phyloP scores from a whole-genome alignment of 2,113 vertebrate genomes.

The Labeo catla region DNA sequence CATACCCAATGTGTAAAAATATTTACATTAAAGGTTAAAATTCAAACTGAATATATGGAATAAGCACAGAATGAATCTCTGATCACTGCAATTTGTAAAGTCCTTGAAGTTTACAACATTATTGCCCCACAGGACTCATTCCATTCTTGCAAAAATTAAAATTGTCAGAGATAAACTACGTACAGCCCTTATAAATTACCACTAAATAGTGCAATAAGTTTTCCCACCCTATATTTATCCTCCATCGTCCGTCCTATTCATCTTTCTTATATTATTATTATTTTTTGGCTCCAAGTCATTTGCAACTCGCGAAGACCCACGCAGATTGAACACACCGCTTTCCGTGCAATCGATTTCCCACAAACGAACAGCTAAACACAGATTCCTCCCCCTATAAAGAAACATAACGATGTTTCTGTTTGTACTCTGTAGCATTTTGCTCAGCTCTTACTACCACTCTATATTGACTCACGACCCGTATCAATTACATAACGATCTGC shows the following conservation, averaged over 20 bases:
- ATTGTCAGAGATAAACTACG: background rate
- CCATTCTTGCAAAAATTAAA: background rate
- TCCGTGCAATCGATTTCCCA: background rate
- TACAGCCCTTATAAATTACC: background rate
- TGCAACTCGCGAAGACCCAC: background rate
- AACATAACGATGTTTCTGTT: conserved; percentile 8
- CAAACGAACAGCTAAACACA: background rate
- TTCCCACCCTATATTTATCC: background rate
- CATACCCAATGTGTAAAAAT: background rate
- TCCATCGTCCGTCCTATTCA: background rate
- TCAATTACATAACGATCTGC: conserved; percentile 27
- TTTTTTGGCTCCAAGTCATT: background rate
- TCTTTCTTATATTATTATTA: background rate
- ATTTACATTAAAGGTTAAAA: background rate
- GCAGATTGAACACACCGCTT: background rate
- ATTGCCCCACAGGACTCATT: background rate
- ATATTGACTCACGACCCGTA: conserved; percentile 36
- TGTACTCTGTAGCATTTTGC: background rate
- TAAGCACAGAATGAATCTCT: background rate
- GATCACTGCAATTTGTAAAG: background rate
- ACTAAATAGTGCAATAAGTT: background rate
- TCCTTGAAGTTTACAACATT: background rate
- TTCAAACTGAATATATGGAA: background rate
- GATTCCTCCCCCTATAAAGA: background rate
- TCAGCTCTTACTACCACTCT: conserved; percentile 58